phyloP scores from a whole-genome alignment of 2,113 vertebrate genomes.

The Platanista minor region DNA sequence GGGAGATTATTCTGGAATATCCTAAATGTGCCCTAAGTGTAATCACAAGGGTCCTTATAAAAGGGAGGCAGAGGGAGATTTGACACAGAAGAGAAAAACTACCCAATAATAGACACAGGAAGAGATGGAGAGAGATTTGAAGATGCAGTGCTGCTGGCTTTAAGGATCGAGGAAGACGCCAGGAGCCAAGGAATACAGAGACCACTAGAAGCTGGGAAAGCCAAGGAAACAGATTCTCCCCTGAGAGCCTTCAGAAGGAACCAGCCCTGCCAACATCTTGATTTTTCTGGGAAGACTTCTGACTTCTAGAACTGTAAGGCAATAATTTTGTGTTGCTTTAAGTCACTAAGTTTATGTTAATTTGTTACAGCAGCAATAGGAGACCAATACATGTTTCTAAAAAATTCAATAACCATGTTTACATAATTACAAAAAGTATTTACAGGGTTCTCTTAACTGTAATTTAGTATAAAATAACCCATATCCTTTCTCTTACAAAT shows the following conservation, averaged over 20 bases:
- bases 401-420: background rate
- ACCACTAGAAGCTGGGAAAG: background rate
- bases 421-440: background rate
- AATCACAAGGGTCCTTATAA: background rate
- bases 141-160: background rate
- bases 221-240: accelerated
- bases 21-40: background rate
- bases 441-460: background rate
- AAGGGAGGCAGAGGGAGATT: background rate
- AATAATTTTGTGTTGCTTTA: background rate
- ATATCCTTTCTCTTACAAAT: background rate
- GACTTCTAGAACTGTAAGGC: background rate
- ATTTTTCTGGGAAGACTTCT: background rate
- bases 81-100: background rate
- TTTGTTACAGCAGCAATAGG: background rate
- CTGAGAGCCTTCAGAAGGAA: background rate
- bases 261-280: too few relatives aligned
- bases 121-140: background rate
- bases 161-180: background rate
- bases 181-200: background rate
- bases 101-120: background rate
- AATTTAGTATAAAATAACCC: background rate
- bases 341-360: background rate
- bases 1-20: background rate
- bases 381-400: background rate